These are phyloP conservation scores for Drosophila sechellia DNA, from an alignment of 1,140 invertebrate species.

Conservation along the genomic window DNA sequence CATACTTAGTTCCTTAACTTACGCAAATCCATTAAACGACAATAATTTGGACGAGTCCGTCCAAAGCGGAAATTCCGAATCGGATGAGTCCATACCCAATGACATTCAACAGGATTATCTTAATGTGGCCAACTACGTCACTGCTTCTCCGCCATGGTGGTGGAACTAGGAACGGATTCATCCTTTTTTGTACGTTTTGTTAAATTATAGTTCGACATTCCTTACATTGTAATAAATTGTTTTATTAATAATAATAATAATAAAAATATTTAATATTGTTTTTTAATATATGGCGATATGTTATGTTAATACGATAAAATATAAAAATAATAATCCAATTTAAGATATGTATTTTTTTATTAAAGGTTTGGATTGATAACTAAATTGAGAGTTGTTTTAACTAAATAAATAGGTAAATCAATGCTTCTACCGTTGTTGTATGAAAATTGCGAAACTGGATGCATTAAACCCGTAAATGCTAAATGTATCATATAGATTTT, in stretches of 20 bases:
- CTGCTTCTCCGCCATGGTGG: slow-evolving; percentile 38
- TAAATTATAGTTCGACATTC: background rate
- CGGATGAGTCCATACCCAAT: background rate
- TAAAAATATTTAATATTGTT: no score
- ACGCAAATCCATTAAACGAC: background rate
- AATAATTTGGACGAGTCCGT: slow-evolving; percentile 1
- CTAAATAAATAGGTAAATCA: no score
- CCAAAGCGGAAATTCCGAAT: background rate
- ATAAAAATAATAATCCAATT: no score
- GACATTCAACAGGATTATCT: slow-evolving; percentile 26
- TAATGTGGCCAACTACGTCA: slow-evolving; percentile 29
- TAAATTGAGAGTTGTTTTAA: no score
- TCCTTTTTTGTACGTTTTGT: background rate
- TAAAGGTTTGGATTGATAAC: no score
- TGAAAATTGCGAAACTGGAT: background rate
- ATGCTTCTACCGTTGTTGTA: background rate
- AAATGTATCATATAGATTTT: background rate
- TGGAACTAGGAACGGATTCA: background rate
- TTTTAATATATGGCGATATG: no score
- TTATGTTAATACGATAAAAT: no score
- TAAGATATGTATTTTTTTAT: no score
- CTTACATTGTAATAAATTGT: no score
- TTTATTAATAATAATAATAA: no score
- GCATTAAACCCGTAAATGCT: background rate
- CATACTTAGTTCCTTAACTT: background rate